Evolutionary conservation across 2,113 vertebrate genomes (phyloP), one percentile per base, ranked within the genome.

Genomic region (Notothenia coriiceps): DNA sequence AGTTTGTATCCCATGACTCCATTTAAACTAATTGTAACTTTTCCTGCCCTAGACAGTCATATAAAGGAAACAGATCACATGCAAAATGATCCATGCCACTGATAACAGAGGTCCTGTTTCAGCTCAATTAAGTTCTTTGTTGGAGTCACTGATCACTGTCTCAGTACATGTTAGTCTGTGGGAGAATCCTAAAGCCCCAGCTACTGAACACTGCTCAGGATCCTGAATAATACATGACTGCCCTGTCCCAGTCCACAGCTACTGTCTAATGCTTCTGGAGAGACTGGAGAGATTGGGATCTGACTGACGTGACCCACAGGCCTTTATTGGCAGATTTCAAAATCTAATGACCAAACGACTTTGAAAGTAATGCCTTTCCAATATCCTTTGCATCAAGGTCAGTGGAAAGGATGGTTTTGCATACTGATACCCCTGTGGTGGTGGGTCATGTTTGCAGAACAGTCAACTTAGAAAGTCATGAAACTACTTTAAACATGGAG

Each of bases 11-110:
- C 49, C 49, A 72, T 78, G 83, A 82, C 79, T 2, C 25, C 25
- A 25, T 25, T 25, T 2, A 25, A 25, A 25, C 29, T 29, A 29
- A 29, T 29, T 29, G 33, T 68, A 59, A 75, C 57, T 73, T 52
- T 11, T 18, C 52, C 6, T 60, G 56, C 20, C 80, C 29, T 8
- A 67, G 55, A 69, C 49, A 68, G 79, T 73, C 74, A 73, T 20
- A 18, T 69, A 59, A 63, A 56, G 22, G 67, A 80, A 67, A 13
- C 40, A 43, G 54, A 86, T 81, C 82, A 87, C 80, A 84, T 84
- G 82, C 84, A 49, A 7, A 72, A 86, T 83, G 68, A 70, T 76
- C 59, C 72, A 52, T 20, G 46, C 22, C 25, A 57, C 20, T 62
- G 63, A 89, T 70, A 86, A 80, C 25, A 72, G 70, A 70, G 20